Conservation (phyloP, 2,888 invertebrate genomes). For the Spialia ferax region DNA sequence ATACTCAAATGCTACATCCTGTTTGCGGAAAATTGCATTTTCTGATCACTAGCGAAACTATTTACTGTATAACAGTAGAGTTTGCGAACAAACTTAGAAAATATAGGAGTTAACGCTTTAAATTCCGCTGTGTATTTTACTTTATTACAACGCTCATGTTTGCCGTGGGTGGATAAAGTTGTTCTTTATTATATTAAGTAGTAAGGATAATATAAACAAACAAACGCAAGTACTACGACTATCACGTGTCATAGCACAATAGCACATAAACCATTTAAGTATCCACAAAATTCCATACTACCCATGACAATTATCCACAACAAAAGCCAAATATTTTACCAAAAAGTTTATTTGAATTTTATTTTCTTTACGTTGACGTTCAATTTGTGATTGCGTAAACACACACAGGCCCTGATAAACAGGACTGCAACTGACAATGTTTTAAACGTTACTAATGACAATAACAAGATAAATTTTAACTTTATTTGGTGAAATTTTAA, state of each 20-base stretch:
- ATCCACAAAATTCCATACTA: too few species aligned
- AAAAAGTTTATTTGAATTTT: background rate
- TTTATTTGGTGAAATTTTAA: too few species aligned
- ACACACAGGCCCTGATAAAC: background rate
- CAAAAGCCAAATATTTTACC: too few species aligned
- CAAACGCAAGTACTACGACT: too few species aligned
- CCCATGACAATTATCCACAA: too few species aligned
- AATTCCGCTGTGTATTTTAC: too few species aligned
- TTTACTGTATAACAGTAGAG: background rate
- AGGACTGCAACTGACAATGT: background rate
- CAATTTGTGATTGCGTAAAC: background rate
- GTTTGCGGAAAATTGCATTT: conserved; percentile 17
- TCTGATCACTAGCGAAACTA: background rate
- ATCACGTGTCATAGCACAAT: too few species aligned
- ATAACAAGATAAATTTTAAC: background rate
- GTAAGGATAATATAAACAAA: background rate
- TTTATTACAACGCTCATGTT: too few species aligned
- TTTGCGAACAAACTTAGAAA: background rate
- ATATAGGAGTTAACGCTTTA: background rate
- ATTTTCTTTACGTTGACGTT: background rate
- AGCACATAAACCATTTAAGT: too few species aligned
- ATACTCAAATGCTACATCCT: conserved; percentile 20
- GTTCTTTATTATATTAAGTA: too few species aligned
- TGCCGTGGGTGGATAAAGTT: too few species aligned
- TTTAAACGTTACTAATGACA: background rate